phyloP scores from a whole-genome alignment of 1,140 invertebrate species.

The roundworm (Caenorhabditis elegans) region WBcel235 BX284603.4:3880001-3880500 shows the following conservation, averaged over 20 bases:
- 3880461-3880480: conserved; percentile 92
- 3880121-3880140: conserved; percentile 83
- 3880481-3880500: conserved; percentile 95
- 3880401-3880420: conserved; percentile 75
- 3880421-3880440: conserved; percentile 91
- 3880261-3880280: conserved; percentile 40
- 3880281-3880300: conserved; percentile 85
- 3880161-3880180: conserved; percentile 99
- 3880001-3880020: no score
- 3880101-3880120: conserved; percentile 51
- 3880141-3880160: conserved; percentile 95
- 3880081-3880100: background rate
- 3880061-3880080: background rate
- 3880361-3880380: conserved; percentile 90
- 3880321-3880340: conserved; percentile 87
- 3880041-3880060: background rate
- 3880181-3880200: conserved; percentile 93
- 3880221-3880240: conserved; percentile 71
- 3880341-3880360: conserved; percentile 88
- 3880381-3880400: conserved; percentile 69
- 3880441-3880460: conserved; percentile 87
- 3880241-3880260: background rate
- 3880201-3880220: conserved; percentile 92
- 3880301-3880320: conserved; percentile 87
- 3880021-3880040: no score